Conservation (phyloP, 2,113 vertebrate species). For the Anas platyrhynchos region DNA sequence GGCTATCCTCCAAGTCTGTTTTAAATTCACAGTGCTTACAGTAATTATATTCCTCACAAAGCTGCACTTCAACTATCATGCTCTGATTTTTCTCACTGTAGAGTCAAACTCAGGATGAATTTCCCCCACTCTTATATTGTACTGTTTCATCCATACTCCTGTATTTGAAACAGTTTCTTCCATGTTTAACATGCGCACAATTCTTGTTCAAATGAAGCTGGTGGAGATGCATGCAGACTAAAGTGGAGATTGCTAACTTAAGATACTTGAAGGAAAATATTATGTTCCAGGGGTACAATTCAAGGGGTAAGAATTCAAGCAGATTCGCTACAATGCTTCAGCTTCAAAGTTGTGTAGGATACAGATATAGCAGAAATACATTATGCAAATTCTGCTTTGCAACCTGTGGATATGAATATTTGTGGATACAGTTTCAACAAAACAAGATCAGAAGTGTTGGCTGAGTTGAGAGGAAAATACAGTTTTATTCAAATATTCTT, state of each 20-base stretch:
- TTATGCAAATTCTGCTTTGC: not conserved
- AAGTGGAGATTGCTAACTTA: not conserved
- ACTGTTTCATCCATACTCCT: not conserved
- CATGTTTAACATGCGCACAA: not conserved
- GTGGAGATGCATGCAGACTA: not conserved
- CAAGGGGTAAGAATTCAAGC: not conserved
- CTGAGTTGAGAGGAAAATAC: not conserved
- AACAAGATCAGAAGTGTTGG: not conserved
- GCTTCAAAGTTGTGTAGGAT: not conserved
- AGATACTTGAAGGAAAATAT: not conserved
- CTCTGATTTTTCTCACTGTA: not conserved
- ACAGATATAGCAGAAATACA: not conserved
- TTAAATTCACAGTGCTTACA: not conserved
- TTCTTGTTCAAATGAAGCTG: not conserved
- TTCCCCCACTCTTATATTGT: not conserved
- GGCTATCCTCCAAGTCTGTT: not conserved
- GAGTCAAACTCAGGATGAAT: not conserved
- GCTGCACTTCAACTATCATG: not conserved
- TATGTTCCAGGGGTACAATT: not conserved
- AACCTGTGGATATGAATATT: rapidly evolving
- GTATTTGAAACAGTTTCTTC: not conserved
- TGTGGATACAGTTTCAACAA: not conserved
- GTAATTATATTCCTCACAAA: not conserved
- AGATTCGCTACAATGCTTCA: not conserved
- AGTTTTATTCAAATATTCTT: not conserved